Base-by-base conservation (phyloP, 1,140 invertebrate genomes). In the Cydia strobilella region DNA sequence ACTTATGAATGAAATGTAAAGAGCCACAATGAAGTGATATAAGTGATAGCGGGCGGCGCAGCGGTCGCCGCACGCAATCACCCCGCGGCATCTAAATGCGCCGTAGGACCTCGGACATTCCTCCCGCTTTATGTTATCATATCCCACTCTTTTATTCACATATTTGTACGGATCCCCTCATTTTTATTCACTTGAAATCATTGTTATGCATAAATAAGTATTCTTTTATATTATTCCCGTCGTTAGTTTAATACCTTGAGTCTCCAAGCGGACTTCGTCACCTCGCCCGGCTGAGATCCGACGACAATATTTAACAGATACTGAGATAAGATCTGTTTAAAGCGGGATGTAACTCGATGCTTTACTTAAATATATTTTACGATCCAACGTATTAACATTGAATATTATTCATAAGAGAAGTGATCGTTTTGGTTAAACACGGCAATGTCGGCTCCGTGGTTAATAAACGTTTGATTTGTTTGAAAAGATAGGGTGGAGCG, bases 1-100 rank as follows among this genome's bases (percentile, higher is more conserved):
- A 79, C 84, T 91, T 92, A 90, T 92, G 90, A 92, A 92, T 91
- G 89, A 92, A 92, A 90, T 89, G 88, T 89, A 89, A 90, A 88
- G 84, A 86, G 84, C 82, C 86, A 85, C 87, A 90, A 92, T 90
- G 90, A 91, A 90, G 89, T 86, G 84, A 87, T 91, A 89, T 90
- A 91, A 92, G 87, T 87, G 88, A 91, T 89, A 88, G 86, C 79
- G 65, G 45, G 12, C 9, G 66, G 74, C 74, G 78, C 77, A 76
- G 79, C 79, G 83, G 79, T 75, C 79, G 72, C 79, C 77, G 73
- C 86, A 87, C 77, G 73, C 86, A 87, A 92, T 92, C 90, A 84
- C 74, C 3, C 75, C 81, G 88, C 89, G 90, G 88, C 88, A 92
- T 92, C 90, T 90, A 79, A 78, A 76, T 71, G 75, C 82, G 80